A percentile compares a stretch with the other conserved stretches of the same genome.
Evolutionary conservation across 2,113 vertebrate species (phyloP).

Genomic region (Plotosus lineatus): DNA sequence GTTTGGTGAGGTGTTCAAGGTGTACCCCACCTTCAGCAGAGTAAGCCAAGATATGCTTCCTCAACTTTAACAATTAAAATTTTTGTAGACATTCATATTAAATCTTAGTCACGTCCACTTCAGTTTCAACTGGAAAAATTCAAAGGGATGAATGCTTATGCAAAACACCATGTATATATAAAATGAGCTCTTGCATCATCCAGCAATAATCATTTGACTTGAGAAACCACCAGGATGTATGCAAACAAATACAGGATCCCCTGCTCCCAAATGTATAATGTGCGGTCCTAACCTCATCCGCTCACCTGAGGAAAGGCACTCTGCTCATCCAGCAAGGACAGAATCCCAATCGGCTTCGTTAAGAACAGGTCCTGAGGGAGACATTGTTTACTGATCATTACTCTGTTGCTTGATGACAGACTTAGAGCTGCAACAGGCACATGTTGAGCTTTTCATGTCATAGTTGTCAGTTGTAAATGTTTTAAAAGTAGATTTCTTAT

Average conservation of each 20-base stretch:
- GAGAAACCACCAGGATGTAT: not conserved
- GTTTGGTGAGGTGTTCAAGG: too few species aligned
- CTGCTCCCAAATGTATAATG: not conserved
- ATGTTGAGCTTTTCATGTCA: not conserved
- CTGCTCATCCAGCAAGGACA: slow-evolving; percentile 78
- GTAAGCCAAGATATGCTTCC: too few species aligned
- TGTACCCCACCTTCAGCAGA: too few species aligned
- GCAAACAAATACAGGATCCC: slow-evolving; percentile 20
- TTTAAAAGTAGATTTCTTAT: too few species aligned
- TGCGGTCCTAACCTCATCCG: not conserved
- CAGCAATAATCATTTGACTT: not conserved
- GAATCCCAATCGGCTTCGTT: slow-evolving; percentile 72
- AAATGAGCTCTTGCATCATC: not conserved
- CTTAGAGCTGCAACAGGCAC: not conserved
- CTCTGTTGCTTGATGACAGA: not conserved
- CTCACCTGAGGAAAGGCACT: slow-evolving; percentile 76
- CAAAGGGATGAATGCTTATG: not conserved
- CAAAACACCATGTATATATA: not conserved
- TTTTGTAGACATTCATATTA: not conserved
- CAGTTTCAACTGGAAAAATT: not conserved
- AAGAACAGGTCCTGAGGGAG: slow-evolving; percentile 71
- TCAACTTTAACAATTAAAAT: not conserved
- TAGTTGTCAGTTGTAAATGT: too few species aligned
- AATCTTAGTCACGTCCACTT: not conserved
- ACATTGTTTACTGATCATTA: not conserved